These are phyloP conservation scores for Caretta caretta DNA, from an alignment of 2,113 vertebrate genomes.

Conservation along the genomic window DNA sequence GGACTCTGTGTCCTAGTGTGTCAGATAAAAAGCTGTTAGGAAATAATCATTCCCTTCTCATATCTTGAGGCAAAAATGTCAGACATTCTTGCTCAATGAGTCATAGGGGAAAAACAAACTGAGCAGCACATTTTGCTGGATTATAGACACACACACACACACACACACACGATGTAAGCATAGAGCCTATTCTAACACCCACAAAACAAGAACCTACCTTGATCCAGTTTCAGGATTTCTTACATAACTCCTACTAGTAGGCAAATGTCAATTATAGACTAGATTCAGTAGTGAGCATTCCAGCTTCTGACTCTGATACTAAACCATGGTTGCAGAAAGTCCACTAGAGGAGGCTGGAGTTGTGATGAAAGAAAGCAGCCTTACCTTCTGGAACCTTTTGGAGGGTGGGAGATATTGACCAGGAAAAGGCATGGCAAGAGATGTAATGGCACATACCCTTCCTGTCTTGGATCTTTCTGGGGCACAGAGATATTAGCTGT, in stretches of 20 bases:
- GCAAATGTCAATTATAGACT: background rate
- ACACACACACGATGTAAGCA: accelerated
- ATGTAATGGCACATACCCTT: background rate
- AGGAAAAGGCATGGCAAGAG: background rate
- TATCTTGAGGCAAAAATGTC: background rate
- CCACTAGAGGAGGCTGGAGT: background rate
- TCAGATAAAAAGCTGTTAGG: background rate
- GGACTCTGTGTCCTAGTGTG: background rate
- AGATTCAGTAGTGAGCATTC: accelerated
- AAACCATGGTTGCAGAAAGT: background rate
- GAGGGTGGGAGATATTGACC: background rate
- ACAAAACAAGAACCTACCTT: accelerated
- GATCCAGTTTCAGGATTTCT: background rate
- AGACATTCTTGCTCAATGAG: background rate
- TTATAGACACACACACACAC: background rate
- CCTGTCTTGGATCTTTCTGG: background rate
- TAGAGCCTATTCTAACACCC: accelerated
- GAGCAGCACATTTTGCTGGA: background rate
- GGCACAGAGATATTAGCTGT: background rate
- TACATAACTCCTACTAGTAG: background rate
- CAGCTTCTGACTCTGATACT: background rate
- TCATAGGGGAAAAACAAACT: background rate
- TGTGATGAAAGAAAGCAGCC: background rate
- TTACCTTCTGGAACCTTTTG: background rate
- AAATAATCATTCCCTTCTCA: background rate